Evolutionary conservation across 2,888 invertebrate species (phyloP).

Genomic region (Dyspetes luteomarginatus): DNA sequence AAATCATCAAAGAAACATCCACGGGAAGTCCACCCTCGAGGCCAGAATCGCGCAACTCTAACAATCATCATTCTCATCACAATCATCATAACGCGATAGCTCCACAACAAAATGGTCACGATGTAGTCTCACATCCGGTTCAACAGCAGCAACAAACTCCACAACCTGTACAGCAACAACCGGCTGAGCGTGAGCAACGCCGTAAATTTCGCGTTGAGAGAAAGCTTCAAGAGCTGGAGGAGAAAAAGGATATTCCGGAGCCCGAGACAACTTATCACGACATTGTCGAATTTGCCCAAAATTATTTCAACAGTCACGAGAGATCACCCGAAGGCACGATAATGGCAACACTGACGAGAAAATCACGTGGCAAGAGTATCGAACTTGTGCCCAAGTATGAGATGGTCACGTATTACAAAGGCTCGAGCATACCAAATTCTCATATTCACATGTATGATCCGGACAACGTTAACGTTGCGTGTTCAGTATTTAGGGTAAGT

Average conservation of each 20-base stretch:
- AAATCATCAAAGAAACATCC: constrained; percentile 75
- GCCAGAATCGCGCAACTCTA: constrained; percentile 75
- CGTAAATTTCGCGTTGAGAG: constrained; percentile 94
- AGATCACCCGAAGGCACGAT: constrained; percentile 94
- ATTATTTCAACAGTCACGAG: constrained; percentile 95
- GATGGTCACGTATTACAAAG: constrained; percentile 95
- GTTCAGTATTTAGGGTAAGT: constrained; percentile 94
- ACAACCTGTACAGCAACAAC: constrained; percentile 78
- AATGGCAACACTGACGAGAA: constrained; percentile 93
- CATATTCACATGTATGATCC: constrained; percentile 98
- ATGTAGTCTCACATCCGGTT: constrained; percentile 56
- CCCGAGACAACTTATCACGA: constrained; percentile 87
- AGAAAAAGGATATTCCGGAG: constrained; percentile 84
- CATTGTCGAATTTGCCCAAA: constrained; percentile 96
- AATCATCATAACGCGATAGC: constrained; percentile 68
- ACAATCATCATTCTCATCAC: constrained; percentile 69
- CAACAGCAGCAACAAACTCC: constrained; percentile 69
- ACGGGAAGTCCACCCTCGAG: constrained; percentile 75
- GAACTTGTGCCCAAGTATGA: constrained; percentile 95
- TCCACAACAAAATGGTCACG: constrained; percentile 68
- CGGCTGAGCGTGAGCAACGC: constrained; percentile 90
- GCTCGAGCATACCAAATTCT: constrained; percentile 94
- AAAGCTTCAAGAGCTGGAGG: constrained; percentile 92
- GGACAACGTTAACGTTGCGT: constrained; percentile 95
- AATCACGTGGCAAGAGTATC: constrained; percentile 88